Evolutionary conservation across 2,113 vertebrate genomes (phyloP).

Genomic region (Telmatochromis sp.): DNA sequence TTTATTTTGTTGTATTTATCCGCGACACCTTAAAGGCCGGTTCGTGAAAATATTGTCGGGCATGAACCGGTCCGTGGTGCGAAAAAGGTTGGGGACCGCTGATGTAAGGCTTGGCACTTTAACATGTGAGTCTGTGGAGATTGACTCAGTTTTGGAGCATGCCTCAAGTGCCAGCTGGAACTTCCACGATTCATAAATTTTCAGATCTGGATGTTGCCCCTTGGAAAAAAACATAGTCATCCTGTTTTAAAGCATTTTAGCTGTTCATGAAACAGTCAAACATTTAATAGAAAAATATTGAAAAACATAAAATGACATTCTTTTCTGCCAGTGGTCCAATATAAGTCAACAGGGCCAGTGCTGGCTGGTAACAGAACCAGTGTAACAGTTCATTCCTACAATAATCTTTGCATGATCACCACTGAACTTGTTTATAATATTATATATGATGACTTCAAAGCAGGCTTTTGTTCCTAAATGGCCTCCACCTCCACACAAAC

Average conservation of each 20-base stretch:
- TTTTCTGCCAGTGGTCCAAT: neutral
- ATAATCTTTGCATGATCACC: neutral
- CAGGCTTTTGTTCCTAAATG: neutral
- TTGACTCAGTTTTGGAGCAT: neutral
- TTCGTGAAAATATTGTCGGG: too few species aligned
- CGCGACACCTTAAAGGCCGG: too few species aligned
- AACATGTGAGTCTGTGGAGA: neutral
- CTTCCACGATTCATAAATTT: neutral
- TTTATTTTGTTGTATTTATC: too few species aligned
- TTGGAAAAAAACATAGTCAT: neutral
- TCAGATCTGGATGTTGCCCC: neutral
- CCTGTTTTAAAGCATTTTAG: neutral
- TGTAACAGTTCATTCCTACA: neutral
- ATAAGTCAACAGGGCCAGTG: neutral
- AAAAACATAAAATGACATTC: neutral
- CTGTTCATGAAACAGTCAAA: neutral
- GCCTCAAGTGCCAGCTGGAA: neutral
- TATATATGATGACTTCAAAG: neutral
- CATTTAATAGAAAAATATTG: neutral
- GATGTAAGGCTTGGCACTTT: neutral
- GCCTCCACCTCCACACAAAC: neutral
- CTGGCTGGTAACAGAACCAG: neutral
- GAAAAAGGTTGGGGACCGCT: too few species aligned
- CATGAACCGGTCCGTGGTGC: too few species aligned
- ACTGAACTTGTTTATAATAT: neutral